These are phyloP conservation scores for Drosophila leontia DNA, from an alignment of 1,140 invertebrate genomes.

Conservation along the genomic window DNA sequence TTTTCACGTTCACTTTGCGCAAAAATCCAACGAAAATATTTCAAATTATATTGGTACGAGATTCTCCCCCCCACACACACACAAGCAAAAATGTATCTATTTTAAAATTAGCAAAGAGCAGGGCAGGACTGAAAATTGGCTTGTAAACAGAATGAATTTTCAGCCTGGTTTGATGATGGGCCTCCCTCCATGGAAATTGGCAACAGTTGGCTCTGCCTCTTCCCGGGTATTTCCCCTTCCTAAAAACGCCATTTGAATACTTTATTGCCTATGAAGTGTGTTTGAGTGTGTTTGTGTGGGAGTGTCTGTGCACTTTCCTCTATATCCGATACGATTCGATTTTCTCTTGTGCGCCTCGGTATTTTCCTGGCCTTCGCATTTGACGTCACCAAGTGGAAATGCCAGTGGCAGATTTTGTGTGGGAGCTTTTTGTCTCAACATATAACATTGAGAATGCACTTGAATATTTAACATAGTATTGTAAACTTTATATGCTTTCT, in stretches of 20 bases:
- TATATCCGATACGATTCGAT: conserved; percentile 17
- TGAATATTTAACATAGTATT: conserved; percentile 29
- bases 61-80: not conserved
- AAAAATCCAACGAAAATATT: conserved; percentile 49
- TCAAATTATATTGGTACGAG: conserved; percentile 37
- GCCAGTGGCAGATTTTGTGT: conserved; percentile 70
- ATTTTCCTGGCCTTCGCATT: conserved; percentile 49
- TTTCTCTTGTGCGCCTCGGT: conserved; percentile 29
- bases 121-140: conserved; percentile 43
- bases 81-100: conserved; percentile 14
- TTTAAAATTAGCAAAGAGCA: conserved; percentile 70
- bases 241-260: conserved; percentile 29
- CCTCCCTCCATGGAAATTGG: conserved; percentile 63
- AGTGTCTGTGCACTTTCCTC: conserved; percentile 30
- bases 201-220: conserved; percentile 55
- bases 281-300: conserved; percentile 1
- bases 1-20: conserved; percentile 56
- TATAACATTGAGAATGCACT: conserved; percentile 48
- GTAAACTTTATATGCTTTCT: conserved; percentile 1
- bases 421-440: conserved; percentile 48
- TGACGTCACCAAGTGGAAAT: conserved; percentile 78
- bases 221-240: conserved; percentile 6
- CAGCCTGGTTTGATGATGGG: conserved; percentile 29
- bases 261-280: conserved; percentile 41
- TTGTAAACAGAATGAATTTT: conserved; percentile 64